Base-by-base conservation (phyloP, 1,140 invertebrate species). In the Cyphomyrmex costatus region DNA sequence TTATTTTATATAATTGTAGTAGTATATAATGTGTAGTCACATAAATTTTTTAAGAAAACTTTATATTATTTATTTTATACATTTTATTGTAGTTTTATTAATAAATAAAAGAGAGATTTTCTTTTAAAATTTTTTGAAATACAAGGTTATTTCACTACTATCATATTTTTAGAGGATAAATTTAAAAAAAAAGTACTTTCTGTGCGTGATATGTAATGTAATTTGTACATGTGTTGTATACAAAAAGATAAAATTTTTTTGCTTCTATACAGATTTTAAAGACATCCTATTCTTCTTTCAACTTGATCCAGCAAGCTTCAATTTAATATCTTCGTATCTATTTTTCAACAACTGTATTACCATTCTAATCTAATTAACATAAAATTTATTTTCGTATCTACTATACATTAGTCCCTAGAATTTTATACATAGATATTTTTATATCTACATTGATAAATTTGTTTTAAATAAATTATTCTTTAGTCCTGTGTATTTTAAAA, bases 271-370 rank as follows among this genome's bases (percentile, higher is more conserved):
- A 83, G 80, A 83, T 83, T 42, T 12, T 74, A 46, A 83, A 61
- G 6, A 83, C 80, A 24, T 61, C 80, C 42, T 83, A 83, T 8
- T 74, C 53, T 30, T 70, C 68, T 33, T 83, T 83, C n/a, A 83
- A 83, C 5, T 83, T 83, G 27, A 19, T 83, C 24, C 70, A 74
- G n/a, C 70, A 74, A 61, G 8, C n/a, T 60, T 61, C 42, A n/a
- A 74, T 21, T 83, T 83, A 83, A 21, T 36, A 16, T 5, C 3
- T 60, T 36, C 30, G 21, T 5, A 63, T 16, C 14, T 77, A 14
- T 8, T 60, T 8, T 36, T 42, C 6, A n/a, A 24, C 10, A 61
- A 61, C 3, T 58, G 33, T 36, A 36, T 16, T 71, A 71, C 5
- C n/a, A 53, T 12, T 76, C 33, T 76, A 24, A 66, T 42, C 33